Base-by-base conservation (phyloP, 2,888 invertebrate genomes). In the Microplitis manilae region DNA sequence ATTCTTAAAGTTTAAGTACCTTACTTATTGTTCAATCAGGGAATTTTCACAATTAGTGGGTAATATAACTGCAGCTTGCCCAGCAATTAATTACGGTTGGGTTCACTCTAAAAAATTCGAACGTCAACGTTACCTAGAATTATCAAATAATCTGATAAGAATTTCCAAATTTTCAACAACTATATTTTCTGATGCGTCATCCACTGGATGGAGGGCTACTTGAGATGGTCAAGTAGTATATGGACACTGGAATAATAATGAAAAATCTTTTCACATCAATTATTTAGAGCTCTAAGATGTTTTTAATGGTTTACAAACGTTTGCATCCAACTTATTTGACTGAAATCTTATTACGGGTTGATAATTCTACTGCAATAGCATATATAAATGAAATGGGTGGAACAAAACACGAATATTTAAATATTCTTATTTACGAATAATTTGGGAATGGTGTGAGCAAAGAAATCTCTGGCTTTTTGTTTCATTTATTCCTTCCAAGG, bases 11-110 rank as follows among this genome's bases (percentile, higher is more conserved):
- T 69, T 73, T 40, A 65, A 64, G 39, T 39, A 9, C 6, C 20
- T 20, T 13, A 17, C 9, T 17, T 41, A 15, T 13, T 83, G 80
- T 70, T 69, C 65, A 71, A 85, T 85, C 17, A 79, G 82, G 69
- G 64, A 77, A 9, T 81, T 83, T 78, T 80, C 82, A 50, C 50
- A 50, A 50, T 50, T 50, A 50, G 50, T 50, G 1, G 13, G 50
- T 8, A 50, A 50, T 50, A 50, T 50, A 50, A 50, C 50, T 50
- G 50, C 50, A 50, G 50, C 50, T 50, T 50, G 50, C 9, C 9
- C 50, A 50, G 50, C 50, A 50, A 50, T 50, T 50, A 50, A 50
- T 50, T 50, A 50, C 50, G 50, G 50, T 2, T 81, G 79, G 83
- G 77, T 79, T 6, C 76, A 80, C 39, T 75, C 80, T 2, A 82